A percentile compares a stretch with the other conserved stretches of the same genome.
These are phyloP conservation scores for Theodoxus fluviatilis DNA, from an alignment of 2,888 invertebrate genomes.

Conservation along the genomic window DNA sequence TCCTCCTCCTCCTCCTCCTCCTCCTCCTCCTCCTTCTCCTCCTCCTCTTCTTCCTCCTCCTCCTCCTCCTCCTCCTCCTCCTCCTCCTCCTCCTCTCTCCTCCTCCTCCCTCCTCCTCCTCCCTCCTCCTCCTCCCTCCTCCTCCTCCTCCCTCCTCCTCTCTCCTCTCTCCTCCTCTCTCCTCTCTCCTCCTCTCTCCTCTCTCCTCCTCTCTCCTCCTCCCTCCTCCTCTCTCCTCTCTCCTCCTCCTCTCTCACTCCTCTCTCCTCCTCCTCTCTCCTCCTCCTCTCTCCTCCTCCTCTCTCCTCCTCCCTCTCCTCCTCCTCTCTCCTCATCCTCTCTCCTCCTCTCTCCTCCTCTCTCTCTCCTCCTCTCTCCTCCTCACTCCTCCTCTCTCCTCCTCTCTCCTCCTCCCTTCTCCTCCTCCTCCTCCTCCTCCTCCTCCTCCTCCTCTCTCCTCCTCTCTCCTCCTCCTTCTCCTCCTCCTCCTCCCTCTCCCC, in stretches of 20 bases:
- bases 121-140: neutral
- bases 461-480: neutral
- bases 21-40: neutral
- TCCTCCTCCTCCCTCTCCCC: no score
- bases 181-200: neutral
- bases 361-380: constrained; percentile 24
- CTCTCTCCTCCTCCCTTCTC: neutral
- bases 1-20: constrained; percentile 6
- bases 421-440: neutral
- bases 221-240: neutral
- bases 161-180: neutral
- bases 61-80: no score
- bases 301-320: constrained; percentile 1
- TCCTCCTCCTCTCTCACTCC: neutral
- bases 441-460: neutral
- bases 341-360: constrained; percentile 25
- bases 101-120: neutral
- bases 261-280: no score
- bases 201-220: neutral
- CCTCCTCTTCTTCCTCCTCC: neutral
- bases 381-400: constrained; percentile 19
- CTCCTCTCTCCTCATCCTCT: constrained; percentile 22
- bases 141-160: neutral
- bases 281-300: constrained; percentile 4
- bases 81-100: neutral